A percentile compares a stretch with the other conserved stretches of the same genome.
Evolutionary conservation across 1,140 invertebrate genomes (phyloP).

Genomic region (Drosophila kurseongensis): DNA sequence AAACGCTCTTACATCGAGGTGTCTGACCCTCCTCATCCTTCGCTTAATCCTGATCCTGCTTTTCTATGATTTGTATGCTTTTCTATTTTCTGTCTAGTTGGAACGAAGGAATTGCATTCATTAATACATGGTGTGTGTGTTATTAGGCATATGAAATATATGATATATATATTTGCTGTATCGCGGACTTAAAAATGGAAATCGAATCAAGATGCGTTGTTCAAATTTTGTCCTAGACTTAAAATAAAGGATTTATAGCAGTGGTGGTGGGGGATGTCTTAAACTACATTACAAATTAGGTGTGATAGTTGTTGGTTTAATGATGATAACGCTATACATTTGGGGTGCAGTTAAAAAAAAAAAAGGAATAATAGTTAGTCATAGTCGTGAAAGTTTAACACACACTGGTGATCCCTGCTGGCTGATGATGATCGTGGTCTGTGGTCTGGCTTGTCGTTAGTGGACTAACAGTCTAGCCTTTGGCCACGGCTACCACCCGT

Average conservation of each 20-base stretch:
- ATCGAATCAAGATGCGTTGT: conserved; percentile 20
- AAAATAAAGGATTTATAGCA: not conserved
- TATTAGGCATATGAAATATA: conserved; percentile 10
- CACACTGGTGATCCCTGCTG: conserved; percentile 35
- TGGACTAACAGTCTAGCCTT: not conserved
- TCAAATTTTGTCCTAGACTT: conserved; percentile 38
- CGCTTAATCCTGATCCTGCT: not conserved
- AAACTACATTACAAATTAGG: conserved; percentile 40
- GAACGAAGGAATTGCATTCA: conserved; percentile 1
- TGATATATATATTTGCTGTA: conserved; percentile 20
- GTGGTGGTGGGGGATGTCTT: conserved; percentile 10
- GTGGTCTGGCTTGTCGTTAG: not conserved
- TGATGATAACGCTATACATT: conserved; percentile 5
- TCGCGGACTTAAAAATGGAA: conserved; percentile 9
- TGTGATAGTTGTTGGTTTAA: conserved; percentile 19
- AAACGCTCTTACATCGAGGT: conserved; percentile 6
- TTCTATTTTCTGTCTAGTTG: not conserved
- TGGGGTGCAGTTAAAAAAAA: conserved; percentile 9
- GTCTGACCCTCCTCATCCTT: not conserved
- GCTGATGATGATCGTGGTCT: conserved; percentile 1
- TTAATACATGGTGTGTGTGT: conserved; percentile 19
- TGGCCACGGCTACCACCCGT: conserved; percentile 32
- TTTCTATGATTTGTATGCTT: not conserved
- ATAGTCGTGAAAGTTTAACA: conserved; percentile 37
- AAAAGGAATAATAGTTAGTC: conserved; percentile 3